A percentile compares a stretch with the other conserved stretches of the same genome.
Evolutionary conservation across 2,888 invertebrate genomes (phyloP).

Genomic region (Pollenia amentaria): DNA sequence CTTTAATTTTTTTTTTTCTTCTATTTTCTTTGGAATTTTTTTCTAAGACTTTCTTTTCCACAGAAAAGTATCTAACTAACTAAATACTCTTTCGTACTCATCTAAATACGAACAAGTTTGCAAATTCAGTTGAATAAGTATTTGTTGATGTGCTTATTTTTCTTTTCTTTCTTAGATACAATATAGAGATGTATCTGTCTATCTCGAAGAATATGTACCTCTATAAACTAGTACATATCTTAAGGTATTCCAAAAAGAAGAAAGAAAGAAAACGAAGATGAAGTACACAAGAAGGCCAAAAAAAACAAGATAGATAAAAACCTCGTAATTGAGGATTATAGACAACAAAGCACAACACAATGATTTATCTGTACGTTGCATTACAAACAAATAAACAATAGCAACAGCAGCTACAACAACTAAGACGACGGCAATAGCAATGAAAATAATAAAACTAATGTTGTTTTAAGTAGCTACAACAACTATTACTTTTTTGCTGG

Average conservation of each 20-base stretch:
- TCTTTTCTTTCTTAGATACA: slow-evolving; percentile 1
- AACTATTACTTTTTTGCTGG: slow-evolving; percentile 38
- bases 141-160: slow-evolving; percentile 50
- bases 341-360: slow-evolving; percentile 70
- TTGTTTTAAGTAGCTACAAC: slow-evolving; percentile 70
- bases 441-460: slow-evolving; percentile 62
- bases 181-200: slow-evolving; percentile 18
- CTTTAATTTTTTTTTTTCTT: background rate
- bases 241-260: slow-evolving; percentile 32
- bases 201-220: background rate
- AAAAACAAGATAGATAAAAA: slow-evolving; percentile 59
- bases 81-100: background rate
- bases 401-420: slow-evolving; percentile 16
- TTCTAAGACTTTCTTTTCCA: slow-evolving; percentile 52
- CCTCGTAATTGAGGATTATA: slow-evolving; percentile 73
- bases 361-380: slow-evolving; percentile 66
- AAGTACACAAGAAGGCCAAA: background rate
- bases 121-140: slow-evolving; percentile 45
- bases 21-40: slow-evolving; percentile 3
- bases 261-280: slow-evolving; percentile 35
- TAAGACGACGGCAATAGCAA: background rate
- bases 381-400: slow-evolving; percentile 50
- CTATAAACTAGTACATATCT: slow-evolving; percentile 47
- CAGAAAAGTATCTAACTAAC: background rate
- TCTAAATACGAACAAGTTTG: slow-evolving; percentile 32